Percentiles rank a stretch among this genome's conserved stretches.
phyloP scores from a whole-genome alignment of 2,888 invertebrate species.

The Petrolisthes cinctipes region DNA sequence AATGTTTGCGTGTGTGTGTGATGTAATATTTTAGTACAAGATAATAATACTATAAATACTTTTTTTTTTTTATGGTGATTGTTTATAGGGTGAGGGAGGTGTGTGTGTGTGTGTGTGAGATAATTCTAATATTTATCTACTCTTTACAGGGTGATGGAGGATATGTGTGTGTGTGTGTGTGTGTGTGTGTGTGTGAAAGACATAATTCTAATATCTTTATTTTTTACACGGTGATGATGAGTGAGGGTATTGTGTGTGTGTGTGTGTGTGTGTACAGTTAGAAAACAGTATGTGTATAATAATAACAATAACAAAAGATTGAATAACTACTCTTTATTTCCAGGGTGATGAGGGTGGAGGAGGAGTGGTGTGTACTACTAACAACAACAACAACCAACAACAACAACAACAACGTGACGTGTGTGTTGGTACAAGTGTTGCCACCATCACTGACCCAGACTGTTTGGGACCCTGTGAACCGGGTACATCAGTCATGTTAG shows the following conservation, averaged over 20 bases:
- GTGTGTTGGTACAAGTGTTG: conserved; percentile 65
- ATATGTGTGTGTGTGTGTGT: background rate
- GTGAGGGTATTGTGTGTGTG: background rate
- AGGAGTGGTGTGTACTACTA: background rate
- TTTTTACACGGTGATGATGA: conserved; percentile 35
- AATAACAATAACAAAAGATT: too few species aligned
- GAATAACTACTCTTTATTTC: background rate
- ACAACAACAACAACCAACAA: background rate
- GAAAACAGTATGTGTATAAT: too few species aligned
- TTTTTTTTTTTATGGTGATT: too few species aligned
- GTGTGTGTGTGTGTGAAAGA: background rate
- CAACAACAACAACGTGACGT: conserved; percentile 51
- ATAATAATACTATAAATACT: too few species aligned
- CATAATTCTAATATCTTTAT: background rate
- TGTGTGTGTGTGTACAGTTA: too few species aligned
- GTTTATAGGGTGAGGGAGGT: too few species aligned
- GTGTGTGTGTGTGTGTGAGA: background rate
- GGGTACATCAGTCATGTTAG: conserved; percentile 72
- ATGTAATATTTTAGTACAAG: too few species aligned
- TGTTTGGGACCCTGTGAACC: conserved; percentile 74
- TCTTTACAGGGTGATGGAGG: too few species aligned
- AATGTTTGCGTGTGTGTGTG: background rate
- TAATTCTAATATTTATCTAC: too few species aligned
- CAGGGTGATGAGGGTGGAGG: conserved; percentile 51
- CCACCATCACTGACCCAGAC: conserved; percentile 72